Evolutionary conservation across 2,888 invertebrate species (phyloP).

Genomic region (Leptinotarsa juncta): DNA sequence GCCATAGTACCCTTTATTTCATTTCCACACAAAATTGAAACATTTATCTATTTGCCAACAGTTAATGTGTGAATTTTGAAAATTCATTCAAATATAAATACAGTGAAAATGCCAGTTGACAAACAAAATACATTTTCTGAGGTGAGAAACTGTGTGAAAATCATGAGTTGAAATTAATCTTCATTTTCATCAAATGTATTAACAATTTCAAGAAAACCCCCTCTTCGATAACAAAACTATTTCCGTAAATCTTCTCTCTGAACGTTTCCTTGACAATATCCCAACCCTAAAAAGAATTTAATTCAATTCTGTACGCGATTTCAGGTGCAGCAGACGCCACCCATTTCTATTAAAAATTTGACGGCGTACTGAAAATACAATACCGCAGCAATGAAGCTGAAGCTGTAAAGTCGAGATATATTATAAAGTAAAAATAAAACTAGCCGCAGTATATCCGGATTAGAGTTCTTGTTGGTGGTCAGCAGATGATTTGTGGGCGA

Average conservation of each 20-base stretch:
- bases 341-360: constrained; percentile 11
- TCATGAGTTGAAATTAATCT: no score
- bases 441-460: constrained; percentile 18
- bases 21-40: no score
- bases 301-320: constrained; percentile 6
- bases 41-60: no score
- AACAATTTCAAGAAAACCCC: background rate
- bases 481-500: constrained; percentile 14
- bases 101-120: no score
- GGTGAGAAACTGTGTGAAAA: no score
- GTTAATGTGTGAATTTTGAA: no score
- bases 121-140: no score
- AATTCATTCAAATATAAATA: no score
- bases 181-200: no score
- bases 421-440: constrained; percentile 20
- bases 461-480: constrained; percentile 4
- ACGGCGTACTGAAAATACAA: constrained; percentile 14
- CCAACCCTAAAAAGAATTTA: background rate
- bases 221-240: background rate
- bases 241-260: background rate
- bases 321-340: constrained; percentile 10
- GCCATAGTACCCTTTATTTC: no score
- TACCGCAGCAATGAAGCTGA: constrained; percentile 10
- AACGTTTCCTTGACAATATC: background rate
- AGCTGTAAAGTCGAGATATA: constrained; percentile 16